These are phyloP conservation scores for Sceliomorpha sp. DNA, from an alignment of 2,888 invertebrate species.

Conservation along the genomic window DNA sequence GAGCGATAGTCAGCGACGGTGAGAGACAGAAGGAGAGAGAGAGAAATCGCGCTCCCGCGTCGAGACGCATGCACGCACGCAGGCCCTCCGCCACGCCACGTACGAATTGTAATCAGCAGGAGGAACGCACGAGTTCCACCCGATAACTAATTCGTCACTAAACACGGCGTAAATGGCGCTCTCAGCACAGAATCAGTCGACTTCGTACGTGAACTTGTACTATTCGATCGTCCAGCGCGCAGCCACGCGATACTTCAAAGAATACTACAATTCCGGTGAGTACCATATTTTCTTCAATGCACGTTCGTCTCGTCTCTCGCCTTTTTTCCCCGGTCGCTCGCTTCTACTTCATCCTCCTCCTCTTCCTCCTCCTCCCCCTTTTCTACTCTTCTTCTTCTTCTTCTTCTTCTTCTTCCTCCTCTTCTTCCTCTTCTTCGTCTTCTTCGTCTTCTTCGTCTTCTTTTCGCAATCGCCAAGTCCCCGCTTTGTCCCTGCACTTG, in stretches of 20 bases:
- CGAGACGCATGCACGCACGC: constrained; percentile 36
- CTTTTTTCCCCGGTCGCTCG: too few relatives aligned
- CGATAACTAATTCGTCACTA: constrained; percentile 30
- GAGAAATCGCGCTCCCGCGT: constrained; percentile 36
- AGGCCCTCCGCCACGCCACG: constrained; percentile 24
- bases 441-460: constrained; percentile 16
- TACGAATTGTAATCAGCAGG: constrained; percentile 25
- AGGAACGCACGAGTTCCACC: constrained; percentile 26
- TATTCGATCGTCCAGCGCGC: constrained; percentile 86
- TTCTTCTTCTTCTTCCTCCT: too few relatives aligned
- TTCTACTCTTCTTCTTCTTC: constrained; percentile 18
- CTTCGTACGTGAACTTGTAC: constrained; percentile 86
- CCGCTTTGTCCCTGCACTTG: too few relatives aligned
- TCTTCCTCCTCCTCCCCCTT: constrained; percentile 13
- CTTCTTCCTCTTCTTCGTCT: constrained; percentile 22
- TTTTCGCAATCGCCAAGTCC: too few relatives aligned
- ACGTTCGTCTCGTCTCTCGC: constrained; percentile 19
- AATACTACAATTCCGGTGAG: constrained; percentile 86
- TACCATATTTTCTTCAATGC: constrained; percentile 49
- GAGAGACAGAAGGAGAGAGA: constrained; percentile 7
- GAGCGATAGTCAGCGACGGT: constrained; percentile 18
- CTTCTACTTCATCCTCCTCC: constrained; percentile 9
- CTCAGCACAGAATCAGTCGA: constrained; percentile 81
- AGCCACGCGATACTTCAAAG: constrained; percentile 85
- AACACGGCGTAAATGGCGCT: constrained; percentile 79